Conservation (phyloP, 1,140 invertebrate genomes). For the Hyles vespertilio region DNA sequence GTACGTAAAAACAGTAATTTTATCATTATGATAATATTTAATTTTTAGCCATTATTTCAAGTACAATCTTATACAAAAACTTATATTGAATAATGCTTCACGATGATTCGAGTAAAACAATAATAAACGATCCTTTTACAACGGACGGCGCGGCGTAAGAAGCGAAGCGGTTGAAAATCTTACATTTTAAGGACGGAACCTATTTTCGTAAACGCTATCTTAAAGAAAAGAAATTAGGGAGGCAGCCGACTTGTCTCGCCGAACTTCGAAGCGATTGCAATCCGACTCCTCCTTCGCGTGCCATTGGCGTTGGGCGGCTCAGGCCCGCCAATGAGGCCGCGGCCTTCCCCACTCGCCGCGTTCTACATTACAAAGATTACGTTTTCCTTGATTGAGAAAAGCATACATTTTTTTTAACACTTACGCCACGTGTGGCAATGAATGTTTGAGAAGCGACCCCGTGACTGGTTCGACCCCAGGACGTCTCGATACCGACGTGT, state of each 20-base stretch:
- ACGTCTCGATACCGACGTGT: neutral
- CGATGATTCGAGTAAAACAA: too few species aligned
- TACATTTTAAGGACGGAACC: neutral
- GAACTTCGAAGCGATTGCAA: constrained; percentile 49
- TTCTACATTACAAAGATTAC: constrained; percentile 44
- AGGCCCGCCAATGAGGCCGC: constrained; percentile 53
- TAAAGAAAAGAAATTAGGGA: constrained; percentile 33
- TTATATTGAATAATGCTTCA: too few species aligned
- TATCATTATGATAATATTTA: too few species aligned
- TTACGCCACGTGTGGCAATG: constrained; percentile 11
- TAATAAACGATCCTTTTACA: too few species aligned
- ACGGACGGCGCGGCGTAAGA: neutral
- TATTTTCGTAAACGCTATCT: too few species aligned
- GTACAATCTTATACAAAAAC: too few species aligned
- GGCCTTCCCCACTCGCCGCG: constrained; percentile 49
- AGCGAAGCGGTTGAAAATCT: neutral
- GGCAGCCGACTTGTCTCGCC: constrained; percentile 43
- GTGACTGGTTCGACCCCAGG: neutral
- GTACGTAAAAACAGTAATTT: too few species aligned
- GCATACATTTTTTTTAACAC: constrained; percentile 20
- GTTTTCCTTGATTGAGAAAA: constrained; percentile 44
- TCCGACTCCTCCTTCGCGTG: constrained; percentile 56
- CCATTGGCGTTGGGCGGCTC: constrained; percentile 54
- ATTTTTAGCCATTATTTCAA: too few species aligned
- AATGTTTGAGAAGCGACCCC: neutral